Evolutionary conservation across 1,140 invertebrate genomes (phyloP).

Genomic region (Drosophila melanogaster): DNA sequence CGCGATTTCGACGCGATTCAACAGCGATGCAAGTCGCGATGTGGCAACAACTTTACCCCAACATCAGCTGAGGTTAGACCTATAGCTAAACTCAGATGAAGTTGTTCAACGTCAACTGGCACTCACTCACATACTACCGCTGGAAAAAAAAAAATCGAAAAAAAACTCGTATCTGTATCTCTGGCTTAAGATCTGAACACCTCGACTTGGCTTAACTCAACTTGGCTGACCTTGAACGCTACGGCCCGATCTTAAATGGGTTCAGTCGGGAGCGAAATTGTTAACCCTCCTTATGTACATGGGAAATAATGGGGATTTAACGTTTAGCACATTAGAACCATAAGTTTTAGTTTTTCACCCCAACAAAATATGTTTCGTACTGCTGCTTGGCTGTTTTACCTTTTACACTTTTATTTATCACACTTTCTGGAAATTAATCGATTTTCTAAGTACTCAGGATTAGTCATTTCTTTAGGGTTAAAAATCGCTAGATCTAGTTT

Average conservation of each 20-base stretch:
- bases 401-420: no score
- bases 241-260: conserved; percentile 62
- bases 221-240: conserved; percentile 70
- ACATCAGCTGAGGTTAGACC: conserved; percentile 10
- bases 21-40: conserved; percentile 53
- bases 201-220: conserved; percentile 52
- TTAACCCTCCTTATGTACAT: conserved; percentile 7
- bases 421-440: no score
- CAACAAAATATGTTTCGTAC: no score
- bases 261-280: conserved; percentile 44
- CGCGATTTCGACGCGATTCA: conserved; percentile 65
- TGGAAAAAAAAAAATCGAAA: conserved; percentile 5
- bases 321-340: background rate
- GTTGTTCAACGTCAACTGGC: conserved; percentile 76
- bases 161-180: conserved; percentile 56
- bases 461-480: background rate
- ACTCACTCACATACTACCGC: conserved; percentile 51
- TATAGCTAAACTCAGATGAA: conserved; percentile 55
- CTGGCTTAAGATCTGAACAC: conserved; percentile 72
- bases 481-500: background rate
- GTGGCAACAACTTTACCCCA: conserved; percentile 46
- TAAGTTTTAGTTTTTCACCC: no score
- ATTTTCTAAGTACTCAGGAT: background rate
- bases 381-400: no score
- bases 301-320: background rate